Percentiles rank a stretch among this genome's conserved stretches.
Evolutionary conservation across 2,888 invertebrate genomes (phyloP).

Genomic region (Acholoe squamosa): DNA sequence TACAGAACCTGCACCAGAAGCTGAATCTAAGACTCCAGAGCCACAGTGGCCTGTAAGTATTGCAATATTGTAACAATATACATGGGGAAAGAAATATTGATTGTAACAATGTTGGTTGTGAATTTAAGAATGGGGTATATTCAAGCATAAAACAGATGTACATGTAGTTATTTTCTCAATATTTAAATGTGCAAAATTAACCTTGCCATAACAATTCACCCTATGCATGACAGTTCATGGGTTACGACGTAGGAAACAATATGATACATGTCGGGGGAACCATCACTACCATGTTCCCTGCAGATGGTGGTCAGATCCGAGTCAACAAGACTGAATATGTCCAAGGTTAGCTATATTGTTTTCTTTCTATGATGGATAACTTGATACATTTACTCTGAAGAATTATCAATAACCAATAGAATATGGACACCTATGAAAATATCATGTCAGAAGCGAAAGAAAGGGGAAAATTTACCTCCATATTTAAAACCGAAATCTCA

Average conservation of each 20-base stretch:
- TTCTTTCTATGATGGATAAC: no score
- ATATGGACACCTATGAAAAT: no score
- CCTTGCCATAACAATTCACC: conserved; percentile 12
- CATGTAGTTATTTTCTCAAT: background rate
- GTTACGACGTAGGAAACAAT: conserved; percentile 82
- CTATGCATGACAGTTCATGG: conserved; percentile 77
- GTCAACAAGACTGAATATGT: conserved; percentile 80
- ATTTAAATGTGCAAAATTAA: no score
- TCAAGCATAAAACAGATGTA: background rate
- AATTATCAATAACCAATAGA: no score
- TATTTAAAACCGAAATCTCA: no score
- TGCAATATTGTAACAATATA: background rate
- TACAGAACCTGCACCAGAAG: conserved; percentile 68
- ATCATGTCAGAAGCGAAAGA: no score
- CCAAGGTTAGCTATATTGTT: conserved; percentile 69
- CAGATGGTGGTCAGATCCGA: conserved; percentile 82
- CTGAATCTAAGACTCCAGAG: conserved; percentile 61
- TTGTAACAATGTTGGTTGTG: no score
- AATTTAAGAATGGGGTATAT: no score
- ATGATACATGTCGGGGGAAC: conserved; percentile 81
- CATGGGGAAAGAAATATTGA: no score
- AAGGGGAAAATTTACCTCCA: no score
- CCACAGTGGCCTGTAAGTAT: conserved; percentile 78
- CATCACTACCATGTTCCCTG: conserved; percentile 80
- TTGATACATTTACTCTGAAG: no score